Evolutionary conservation across 2,113 vertebrate genomes (phyloP).

Genomic region (Oryctolagus cuniculus): DNA sequence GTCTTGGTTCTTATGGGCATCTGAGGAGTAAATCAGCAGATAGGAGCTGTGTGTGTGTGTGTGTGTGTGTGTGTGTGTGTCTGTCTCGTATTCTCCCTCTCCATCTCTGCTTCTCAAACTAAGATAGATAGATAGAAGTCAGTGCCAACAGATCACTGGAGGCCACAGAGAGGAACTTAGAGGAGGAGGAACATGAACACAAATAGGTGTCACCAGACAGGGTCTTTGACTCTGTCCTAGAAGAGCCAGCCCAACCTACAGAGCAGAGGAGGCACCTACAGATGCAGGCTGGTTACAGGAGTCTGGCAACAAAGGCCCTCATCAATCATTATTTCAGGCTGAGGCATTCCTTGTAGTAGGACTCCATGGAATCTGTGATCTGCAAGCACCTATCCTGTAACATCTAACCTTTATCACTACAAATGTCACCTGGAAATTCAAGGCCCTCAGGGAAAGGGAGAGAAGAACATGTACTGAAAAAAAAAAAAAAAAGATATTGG

Average conservation of each 20-base stretch:
- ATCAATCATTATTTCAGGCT: background rate
- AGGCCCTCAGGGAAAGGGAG: background rate
- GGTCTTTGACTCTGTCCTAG: background rate
- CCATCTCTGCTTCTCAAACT: too few species aligned
- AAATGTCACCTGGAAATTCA: background rate
- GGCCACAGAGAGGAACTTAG: fast-evolving
- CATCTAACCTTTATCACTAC: background rate
- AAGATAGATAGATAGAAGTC: background rate
- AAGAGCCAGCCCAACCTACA: background rate
- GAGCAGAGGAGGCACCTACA: background rate
- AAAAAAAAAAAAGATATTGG: background rate
- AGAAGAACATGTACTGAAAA: background rate
- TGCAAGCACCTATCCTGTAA: background rate
- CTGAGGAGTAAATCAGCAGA: too few species aligned
- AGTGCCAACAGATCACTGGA: background rate
- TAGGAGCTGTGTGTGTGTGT: too few species aligned
- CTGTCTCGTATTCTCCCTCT: too few species aligned
- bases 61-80: too few species aligned
- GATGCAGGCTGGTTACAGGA: background rate
- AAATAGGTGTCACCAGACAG: background rate
- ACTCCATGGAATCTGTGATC: background rate
- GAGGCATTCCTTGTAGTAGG: background rate
- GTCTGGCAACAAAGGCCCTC: fast-evolving
- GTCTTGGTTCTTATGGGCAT: too few species aligned
- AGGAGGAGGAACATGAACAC: background rate